Evolutionary conservation across 2,113 vertebrate species (phyloP).

Genomic region (Crocuta crocuta): DNA sequence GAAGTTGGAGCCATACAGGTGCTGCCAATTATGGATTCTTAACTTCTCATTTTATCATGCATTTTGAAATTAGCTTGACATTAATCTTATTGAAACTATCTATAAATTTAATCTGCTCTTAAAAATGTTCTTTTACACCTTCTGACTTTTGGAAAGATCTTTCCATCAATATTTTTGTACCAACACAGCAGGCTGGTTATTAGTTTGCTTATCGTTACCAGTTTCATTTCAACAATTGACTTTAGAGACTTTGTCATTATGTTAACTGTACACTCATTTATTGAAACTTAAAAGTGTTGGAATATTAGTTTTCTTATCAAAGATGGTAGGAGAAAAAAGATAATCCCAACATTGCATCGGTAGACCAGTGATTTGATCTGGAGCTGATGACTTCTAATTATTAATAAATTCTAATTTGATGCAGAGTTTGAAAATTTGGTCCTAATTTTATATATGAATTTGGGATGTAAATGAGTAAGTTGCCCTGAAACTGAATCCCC

Average conservation of each 20-base stretch:
- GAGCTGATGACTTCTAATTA: background rate
- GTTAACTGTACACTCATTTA: background rate
- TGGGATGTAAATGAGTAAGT: background rate
- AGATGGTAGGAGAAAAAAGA: background rate
- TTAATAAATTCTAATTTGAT: background rate
- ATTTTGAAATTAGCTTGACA: background rate
- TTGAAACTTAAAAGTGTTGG: background rate
- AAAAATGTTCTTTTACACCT: background rate
- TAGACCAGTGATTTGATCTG: background rate
- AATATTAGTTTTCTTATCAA: background rate
- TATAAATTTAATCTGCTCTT: background rate
- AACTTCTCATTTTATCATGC: background rate
- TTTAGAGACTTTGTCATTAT: background rate
- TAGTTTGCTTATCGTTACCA: background rate
- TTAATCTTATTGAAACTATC: background rate
- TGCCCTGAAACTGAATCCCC: background rate
- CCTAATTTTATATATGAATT: background rate
- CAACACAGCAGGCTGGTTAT: background rate
- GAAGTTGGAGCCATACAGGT: too few species aligned
- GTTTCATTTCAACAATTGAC: background rate
- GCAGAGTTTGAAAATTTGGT: background rate
- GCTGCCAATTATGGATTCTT: background rate
- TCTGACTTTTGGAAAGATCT: background rate
- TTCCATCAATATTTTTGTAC: background rate
- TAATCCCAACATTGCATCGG: background rate